Evolutionary conservation across 1,140 invertebrate species (phyloP), one percentile per base, ranked within the genome.

Genomic region (Helicoverpa zea): DNA sequence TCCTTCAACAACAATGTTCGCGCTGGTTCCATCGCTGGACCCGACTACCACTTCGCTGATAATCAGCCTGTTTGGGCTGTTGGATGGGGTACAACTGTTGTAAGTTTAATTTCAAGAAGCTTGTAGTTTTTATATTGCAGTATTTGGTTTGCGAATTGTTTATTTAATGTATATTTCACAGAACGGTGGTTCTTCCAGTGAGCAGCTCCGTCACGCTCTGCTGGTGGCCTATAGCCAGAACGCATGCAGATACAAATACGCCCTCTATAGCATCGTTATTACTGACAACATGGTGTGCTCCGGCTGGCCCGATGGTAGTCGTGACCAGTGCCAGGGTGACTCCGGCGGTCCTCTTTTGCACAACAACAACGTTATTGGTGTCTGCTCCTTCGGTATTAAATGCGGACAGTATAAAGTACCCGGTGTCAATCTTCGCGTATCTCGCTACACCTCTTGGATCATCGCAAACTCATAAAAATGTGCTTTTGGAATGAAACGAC

Each of bases 321-420:
- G 90, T 1, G 90, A 86, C 56, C 90, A 92, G 61, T 92, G 91
- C 78, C 79, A 82, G 63, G 96, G 96, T 43, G 97, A 97, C 85
- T 96, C 95, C 2, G 97, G 97, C 2, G 96, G 96, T 11, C 96
- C 97, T 2, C 83, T 97, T 9, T 88, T 96, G 7, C 96, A 96
- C 81, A 92, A 95, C 18, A 89, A 90, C n/a, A 89, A 95, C 9
- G 83, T 94, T 49, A 92, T 95, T 7, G 35, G 35, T 7, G 5
- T 43, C 35, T 43, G 35, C 35, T 43, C 35, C 5, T 43, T 43
- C 2, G 96, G 96, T 35, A 91, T 97, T 4, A 90, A 95, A 12
- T 97, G 96, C 79, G 96, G 2, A 81, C 90, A 81, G 23, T 23
- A 23, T 2, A 80, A 82, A 2, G 96, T 89, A 79, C 96, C 96